Percentiles rank a stretch among this genome's conserved stretches.
Conservation (phyloP, 2,888 invertebrate species). For the Macropis europaea region DNA sequence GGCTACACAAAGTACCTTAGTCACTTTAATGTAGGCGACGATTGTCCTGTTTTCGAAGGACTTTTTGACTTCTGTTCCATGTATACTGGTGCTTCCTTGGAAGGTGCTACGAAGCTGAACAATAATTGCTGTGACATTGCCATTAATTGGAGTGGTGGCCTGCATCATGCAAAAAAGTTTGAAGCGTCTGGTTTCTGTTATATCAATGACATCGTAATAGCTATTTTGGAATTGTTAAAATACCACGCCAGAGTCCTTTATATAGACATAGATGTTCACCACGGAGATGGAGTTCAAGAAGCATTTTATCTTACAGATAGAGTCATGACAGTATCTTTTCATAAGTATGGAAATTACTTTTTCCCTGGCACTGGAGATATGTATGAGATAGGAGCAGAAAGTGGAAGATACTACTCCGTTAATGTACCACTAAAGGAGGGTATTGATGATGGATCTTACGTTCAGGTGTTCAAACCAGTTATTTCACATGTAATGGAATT, state of each 20-base stretch:
- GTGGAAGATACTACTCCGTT: conserved; percentile 97
- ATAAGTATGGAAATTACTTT: conserved; percentile 98
- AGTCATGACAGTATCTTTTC: conserved; percentile 99
- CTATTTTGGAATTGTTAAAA: conserved; percentile 95
- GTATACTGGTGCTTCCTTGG: conserved; percentile 99
- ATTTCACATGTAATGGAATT: conserved; percentile 97
- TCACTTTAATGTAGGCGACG: conserved; percentile 99
- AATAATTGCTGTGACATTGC: conserved; percentile 98
- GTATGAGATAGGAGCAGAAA: conserved; percentile 98
- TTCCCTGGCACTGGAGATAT: conserved; percentile 99
- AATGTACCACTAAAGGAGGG: conserved; percentile 99
- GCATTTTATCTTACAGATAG: conserved; percentile 98
- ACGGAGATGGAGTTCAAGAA: conserved; percentile 98
- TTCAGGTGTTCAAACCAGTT: conserved; percentile 95
- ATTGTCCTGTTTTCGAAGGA: conserved; percentile 97
- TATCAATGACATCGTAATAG: conserved; percentile 99
- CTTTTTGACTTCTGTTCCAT: conserved; percentile 98
- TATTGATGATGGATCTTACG: conserved; percentile 96
- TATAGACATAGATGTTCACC: conserved; percentile 99
- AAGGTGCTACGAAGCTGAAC: conserved; percentile 97
- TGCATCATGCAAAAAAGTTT: conserved; percentile 99
- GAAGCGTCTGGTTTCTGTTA: conserved; percentile 99
- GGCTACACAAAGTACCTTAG: conserved; percentile 94
- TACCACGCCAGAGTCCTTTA: conserved; percentile 97
- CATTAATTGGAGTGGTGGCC: conserved; percentile 99